Conservation (phyloP, 2,797 vertebrate species). For the Propithecus deckenii region DNA sequence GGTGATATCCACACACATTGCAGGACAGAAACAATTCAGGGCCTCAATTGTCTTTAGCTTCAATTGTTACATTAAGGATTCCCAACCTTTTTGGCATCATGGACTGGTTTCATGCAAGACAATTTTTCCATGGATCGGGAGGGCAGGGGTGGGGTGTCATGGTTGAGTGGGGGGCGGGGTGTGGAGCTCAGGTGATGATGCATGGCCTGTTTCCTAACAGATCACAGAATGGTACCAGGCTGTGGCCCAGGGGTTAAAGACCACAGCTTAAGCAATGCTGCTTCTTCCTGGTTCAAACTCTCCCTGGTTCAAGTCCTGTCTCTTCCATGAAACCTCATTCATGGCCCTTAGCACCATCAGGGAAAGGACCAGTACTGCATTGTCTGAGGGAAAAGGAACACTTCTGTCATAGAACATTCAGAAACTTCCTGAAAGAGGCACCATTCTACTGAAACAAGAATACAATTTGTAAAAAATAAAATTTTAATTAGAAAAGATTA, state of each 20-base stretch:
- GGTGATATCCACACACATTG: neutral
- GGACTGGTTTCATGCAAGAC: no score
- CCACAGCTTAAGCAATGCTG: neutral
- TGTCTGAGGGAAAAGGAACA: neutral
- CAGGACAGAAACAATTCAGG: neutral
- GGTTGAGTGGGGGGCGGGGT: no score
- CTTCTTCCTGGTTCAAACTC: neutral
- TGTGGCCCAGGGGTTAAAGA: no score
- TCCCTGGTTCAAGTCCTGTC: neutral
- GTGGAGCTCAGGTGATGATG: no score
- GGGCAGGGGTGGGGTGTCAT: no score
- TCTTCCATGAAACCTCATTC: neutral
- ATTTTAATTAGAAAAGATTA: neutral
- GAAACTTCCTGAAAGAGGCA: neutral
- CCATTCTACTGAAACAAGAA: neutral
- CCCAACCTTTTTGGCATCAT: no score
- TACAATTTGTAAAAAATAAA: neutral
- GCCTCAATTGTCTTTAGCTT: neutral
- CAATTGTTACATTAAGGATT: neutral
- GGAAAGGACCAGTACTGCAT: neutral
- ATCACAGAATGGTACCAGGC: no score
- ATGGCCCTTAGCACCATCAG: neutral
- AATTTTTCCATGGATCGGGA: no score
- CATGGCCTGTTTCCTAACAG: no score
- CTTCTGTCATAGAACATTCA: neutral